Evolutionary conservation across 2,888 invertebrate species (phyloP).

Genomic region (Hirudinaria manillensis): DNA sequence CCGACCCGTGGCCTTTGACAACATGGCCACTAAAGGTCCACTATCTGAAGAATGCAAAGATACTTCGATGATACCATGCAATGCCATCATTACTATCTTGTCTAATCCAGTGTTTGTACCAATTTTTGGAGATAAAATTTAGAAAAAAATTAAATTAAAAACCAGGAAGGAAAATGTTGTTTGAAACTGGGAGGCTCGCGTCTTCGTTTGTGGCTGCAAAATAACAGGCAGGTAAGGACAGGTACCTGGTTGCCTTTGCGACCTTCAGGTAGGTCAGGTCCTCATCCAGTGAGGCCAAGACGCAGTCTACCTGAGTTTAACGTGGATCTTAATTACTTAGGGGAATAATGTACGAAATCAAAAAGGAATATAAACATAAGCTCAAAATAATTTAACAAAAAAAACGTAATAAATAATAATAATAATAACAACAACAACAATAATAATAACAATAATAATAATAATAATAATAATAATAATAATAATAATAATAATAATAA

Average conservation of each 20-base stretch:
- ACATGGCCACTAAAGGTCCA: conserved; percentile 77
- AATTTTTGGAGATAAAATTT: not conserved
- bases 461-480: no score
- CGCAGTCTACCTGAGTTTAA: conserved; percentile 67
- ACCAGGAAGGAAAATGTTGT: conserved; percentile 62
- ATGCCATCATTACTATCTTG: no score
- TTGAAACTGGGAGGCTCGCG: conserved; percentile 68
- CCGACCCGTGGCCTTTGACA: conserved; percentile 75
- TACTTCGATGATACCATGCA: no score
- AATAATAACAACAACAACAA: no score
- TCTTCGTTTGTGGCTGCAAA: conserved; percentile 92
- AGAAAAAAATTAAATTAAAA: not conserved
- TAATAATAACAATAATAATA: no score
- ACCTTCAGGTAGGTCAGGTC: conserved; percentile 86
- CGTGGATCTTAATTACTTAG: no score
- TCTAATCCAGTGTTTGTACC: no score
- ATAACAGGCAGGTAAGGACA: conserved; percentile 69
- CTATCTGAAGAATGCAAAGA: conserved; percentile 59
- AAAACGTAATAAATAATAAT: no score
- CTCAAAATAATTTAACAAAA: no score
- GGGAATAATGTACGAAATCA: no score
- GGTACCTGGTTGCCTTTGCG: conserved; percentile 81
- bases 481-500: no score
- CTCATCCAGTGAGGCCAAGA: conserved; percentile 88
- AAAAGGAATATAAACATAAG: no score